Percentiles rank a stretch among this genome's conserved stretches.
Evolutionary conservation across 2,888 invertebrate species (phyloP).

Genomic region (Ennomos erosarius): DNA sequence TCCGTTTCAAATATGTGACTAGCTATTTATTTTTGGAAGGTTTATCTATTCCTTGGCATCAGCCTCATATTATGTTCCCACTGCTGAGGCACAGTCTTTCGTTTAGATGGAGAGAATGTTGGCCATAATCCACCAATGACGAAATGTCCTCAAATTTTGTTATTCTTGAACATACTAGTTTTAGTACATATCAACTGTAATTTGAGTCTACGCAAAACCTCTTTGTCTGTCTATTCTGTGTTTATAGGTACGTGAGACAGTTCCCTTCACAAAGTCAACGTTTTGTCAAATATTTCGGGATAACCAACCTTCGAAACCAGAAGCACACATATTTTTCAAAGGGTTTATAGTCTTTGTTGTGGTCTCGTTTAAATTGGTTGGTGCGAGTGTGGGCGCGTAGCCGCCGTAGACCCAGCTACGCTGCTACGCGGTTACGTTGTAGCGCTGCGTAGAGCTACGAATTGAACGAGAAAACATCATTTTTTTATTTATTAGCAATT

Average conservation of each 20-base stretch:
- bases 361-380: slow-evolving; percentile 54
- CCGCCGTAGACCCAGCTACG: slow-evolving; percentile 62
- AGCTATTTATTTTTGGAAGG: not conserved
- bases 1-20: slow-evolving; percentile 5
- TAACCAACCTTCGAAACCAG: slow-evolving; percentile 10
- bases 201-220: too few species aligned
- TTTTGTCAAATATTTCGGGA: slow-evolving; percentile 6
- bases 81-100: too few species aligned
- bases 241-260: too few species aligned
- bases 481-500: too few species aligned
- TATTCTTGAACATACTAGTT: too few species aligned
- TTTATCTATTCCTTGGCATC: too few species aligned
- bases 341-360: slow-evolving; percentile 49
- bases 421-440: slow-evolving; percentile 50
- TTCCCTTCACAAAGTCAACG: slow-evolving; percentile 2
- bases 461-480: slow-evolving; percentile 11
- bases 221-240: too few species aligned
- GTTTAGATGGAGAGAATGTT: too few species aligned
- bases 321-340: slow-evolving; percentile 29
- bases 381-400: slow-evolving; percentile 56
- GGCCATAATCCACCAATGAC: too few species aligned
- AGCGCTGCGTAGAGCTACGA: slow-evolving; percentile 53
- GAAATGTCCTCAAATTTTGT: too few species aligned
- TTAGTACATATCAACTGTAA: too few species aligned
- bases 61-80: too few species aligned